Evolutionary conservation across 2,113 vertebrate genomes (phyloP).

Genomic region (Gallinago undulata): DNA sequence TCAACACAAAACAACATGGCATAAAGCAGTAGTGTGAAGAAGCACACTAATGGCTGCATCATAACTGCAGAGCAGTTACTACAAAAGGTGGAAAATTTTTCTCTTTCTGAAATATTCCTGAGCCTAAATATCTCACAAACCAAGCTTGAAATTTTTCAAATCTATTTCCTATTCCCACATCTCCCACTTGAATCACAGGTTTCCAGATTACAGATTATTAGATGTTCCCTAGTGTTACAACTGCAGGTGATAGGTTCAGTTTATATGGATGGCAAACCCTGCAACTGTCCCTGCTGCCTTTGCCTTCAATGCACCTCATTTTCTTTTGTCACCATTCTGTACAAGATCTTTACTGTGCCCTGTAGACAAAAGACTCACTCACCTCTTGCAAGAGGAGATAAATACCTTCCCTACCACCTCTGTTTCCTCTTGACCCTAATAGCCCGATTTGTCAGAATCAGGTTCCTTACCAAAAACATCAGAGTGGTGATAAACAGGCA

Average conservation of each 20-base stretch:
- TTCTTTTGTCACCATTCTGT: neutral
- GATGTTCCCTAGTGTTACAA: neutral
- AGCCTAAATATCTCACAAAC: neutral
- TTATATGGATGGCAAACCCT: neutral
- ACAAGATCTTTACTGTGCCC: neutral
- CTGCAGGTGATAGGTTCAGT: neutral
- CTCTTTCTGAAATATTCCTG: neutral
- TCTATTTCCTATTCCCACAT: neutral
- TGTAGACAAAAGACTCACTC: neutral
- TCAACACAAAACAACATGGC: neutral
- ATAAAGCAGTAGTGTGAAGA: neutral
- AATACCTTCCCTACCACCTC: neutral
- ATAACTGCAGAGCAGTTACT: neutral
- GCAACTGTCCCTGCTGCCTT: neutral
- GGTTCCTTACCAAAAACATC: neutral
- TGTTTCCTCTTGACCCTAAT: neutral
- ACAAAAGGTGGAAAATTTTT: neutral
- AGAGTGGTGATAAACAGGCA: neutral
- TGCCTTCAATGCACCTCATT: neutral
- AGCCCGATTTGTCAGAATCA: neutral
- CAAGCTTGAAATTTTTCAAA: neutral
- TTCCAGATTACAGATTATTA: neutral
- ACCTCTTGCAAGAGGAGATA: neutral
- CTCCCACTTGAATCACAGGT: neutral
- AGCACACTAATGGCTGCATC: accelerated